phyloP scores from a whole-genome alignment of 1,140 invertebrate species.

The Halyomorpha halys region DNA sequence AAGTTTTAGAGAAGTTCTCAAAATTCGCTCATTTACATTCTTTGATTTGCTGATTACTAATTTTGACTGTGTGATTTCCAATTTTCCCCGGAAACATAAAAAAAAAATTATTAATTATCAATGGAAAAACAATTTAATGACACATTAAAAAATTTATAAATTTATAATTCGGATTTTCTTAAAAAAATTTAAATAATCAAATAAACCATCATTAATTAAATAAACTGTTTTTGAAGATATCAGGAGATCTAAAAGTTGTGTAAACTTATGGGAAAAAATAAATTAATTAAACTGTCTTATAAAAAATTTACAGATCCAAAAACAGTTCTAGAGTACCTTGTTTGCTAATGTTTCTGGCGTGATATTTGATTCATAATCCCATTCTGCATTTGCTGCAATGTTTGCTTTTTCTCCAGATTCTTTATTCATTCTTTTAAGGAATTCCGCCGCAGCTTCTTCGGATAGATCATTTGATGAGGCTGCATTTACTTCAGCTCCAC shows the following conservation, averaged over 20 bases:
- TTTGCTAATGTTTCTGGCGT: slow-evolving; percentile 54
- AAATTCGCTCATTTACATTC: too few species aligned
- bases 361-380: slow-evolving; percentile 64
- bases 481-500: background rate
- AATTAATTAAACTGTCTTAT: too few species aligned
- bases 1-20: too few species aligned
- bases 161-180: too few species aligned
- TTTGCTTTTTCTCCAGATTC: slow-evolving; percentile 46
- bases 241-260: background rate
- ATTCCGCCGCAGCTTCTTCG: slow-evolving; percentile 47
- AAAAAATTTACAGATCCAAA: background rate
- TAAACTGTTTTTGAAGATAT: too few species aligned
- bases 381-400: slow-evolving; percentile 44
- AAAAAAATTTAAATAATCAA: too few species aligned
- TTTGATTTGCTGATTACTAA: too few species aligned
- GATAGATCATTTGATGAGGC: background rate
- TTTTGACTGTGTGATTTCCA: too few species aligned
- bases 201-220: too few species aligned
- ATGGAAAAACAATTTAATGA: background rate
- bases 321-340: slow-evolving; percentile 37
- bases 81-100: slow-evolving; percentile 15
- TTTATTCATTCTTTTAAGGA: slow-evolving; percentile 47
- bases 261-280: too few species aligned
- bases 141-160: background rate
- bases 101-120: background rate